phyloP scores from a whole-genome alignment of 1,140 invertebrate species.

The Helicorthomorpha holstii region DNA sequence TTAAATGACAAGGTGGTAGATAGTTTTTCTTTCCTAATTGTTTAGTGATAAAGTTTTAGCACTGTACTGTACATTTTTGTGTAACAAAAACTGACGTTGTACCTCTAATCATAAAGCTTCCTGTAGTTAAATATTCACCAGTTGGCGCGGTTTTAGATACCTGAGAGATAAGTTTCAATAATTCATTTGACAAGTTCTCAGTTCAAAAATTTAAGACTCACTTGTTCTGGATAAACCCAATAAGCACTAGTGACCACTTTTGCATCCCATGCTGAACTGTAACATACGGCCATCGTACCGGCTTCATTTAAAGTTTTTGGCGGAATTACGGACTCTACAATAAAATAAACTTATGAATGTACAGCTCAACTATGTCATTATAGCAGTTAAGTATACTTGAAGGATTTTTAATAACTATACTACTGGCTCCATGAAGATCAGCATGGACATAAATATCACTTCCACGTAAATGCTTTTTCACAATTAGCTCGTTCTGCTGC shows the following conservation, averaged over 20 bases:
- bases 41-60: background rate
- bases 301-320: slow-evolving; percentile 93
- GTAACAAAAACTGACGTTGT: background rate
- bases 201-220: background rate
- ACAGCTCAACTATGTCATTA: no score
- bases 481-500: slow-evolving; percentile 94
- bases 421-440: slow-evolving; percentile 90
- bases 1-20: slow-evolving; percentile 70
- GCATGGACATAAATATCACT: slow-evolving; percentile 79
- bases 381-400: no score
- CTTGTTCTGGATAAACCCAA: slow-evolving; percentile 91
- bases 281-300: slow-evolving; percentile 89
- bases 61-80: background rate
- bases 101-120: slow-evolving; percentile 96
- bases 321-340: slow-evolving; percentile 43
- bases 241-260: slow-evolving; percentile 88
- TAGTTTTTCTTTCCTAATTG: slow-evolving; percentile 78
- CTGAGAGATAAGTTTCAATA: slow-evolving; percentile 13
- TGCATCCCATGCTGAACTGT: slow-evolving; percentile 92
- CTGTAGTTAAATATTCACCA: slow-evolving; percentile 87
- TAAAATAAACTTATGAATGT: background rate
- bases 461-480: slow-evolving; percentile 77
- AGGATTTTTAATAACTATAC: slow-evolving; percentile 84
- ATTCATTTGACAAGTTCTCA: background rate
- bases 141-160: slow-evolving; percentile 95